Evolutionary conservation across 2,797 vertebrate species (phyloP).

Genomic region (Sitta carolinensis): DNA sequence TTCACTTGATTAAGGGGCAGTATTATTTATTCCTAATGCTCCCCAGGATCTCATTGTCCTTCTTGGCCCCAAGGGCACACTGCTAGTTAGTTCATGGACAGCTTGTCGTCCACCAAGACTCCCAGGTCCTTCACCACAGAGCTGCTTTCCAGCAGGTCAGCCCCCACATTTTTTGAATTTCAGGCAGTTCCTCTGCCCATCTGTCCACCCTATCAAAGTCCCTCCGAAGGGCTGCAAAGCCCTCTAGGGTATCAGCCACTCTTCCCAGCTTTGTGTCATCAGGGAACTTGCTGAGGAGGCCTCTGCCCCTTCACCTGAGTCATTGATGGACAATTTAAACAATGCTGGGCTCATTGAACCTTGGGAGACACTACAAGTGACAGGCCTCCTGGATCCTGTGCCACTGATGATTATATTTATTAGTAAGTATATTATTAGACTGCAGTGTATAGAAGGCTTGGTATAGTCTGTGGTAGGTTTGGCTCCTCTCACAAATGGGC

Average conservation of each 20-base stretch:
- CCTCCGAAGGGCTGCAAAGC: not conserved
- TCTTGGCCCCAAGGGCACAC: not conserved
- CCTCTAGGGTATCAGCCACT: rapidly evolving
- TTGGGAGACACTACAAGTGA: not conserved
- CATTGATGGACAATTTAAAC: not conserved
- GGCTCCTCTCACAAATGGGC: not conserved
- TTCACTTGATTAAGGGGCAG: not conserved
- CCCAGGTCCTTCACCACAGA: not conserved
- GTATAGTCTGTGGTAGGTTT: not conserved
- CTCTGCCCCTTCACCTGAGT: not conserved
- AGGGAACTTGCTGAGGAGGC: not conserved
- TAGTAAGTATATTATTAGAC: not conserved
- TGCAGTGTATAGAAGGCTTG: not conserved
- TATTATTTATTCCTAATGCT: not conserved
- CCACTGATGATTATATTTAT: not conserved
- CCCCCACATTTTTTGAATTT: not conserved
- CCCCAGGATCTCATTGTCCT: not conserved
- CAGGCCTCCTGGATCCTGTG: not conserved
- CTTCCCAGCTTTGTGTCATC: not conserved
- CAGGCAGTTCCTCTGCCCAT: not conserved
- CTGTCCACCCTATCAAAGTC: rapidly evolving
- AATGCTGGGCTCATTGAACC: not conserved
- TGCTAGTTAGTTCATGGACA: not conserved
- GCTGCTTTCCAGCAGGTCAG: not conserved
- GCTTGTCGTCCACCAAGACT: not conserved